These are phyloP conservation scores for Temnothorax nylanderi DNA, from an alignment of 1,140 invertebrate genomes.

Conservation along the genomic window DNA sequence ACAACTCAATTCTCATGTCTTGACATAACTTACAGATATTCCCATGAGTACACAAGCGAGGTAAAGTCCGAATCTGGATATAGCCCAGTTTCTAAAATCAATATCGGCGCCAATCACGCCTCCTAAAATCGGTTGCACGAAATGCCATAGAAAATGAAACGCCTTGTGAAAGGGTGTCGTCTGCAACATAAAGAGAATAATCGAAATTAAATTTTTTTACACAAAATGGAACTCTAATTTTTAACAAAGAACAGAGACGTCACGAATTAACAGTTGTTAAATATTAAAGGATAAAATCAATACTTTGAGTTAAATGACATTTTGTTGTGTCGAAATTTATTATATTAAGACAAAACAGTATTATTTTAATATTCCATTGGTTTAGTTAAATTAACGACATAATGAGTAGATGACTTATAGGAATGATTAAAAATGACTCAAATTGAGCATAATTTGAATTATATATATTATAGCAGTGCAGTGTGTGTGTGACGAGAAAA, in stretches of 20 bases:
- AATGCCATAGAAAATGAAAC: slow-evolving; percentile 77
- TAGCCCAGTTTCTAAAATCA: slow-evolving; percentile 76
- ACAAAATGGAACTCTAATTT: background rate
- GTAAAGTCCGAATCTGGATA: slow-evolving; percentile 76
- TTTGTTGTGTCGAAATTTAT: too few species aligned
- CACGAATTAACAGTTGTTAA: too few species aligned
- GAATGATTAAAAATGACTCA: too few species aligned
- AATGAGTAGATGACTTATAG: too few species aligned
- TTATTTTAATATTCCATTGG: too few species aligned
- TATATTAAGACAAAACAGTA: too few species aligned
- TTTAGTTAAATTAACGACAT: too few species aligned
- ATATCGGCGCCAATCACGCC: slow-evolving; percentile 82
- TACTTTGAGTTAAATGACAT: too few species aligned
- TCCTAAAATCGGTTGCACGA: slow-evolving; percentile 80
- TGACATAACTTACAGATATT: slow-evolving; percentile 72
- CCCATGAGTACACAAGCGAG: slow-evolving; percentile 74
- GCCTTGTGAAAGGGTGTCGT: slow-evolving; percentile 71
- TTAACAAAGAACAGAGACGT: background rate
- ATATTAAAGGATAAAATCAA: too few species aligned
- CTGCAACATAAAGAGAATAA: slow-evolving; percentile 57
- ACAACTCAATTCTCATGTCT: background rate
- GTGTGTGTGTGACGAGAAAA: background rate
- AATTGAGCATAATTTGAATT: too few species aligned
- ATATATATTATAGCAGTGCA: too few species aligned
- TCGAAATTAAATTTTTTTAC: background rate